Conservation (phyloP, 2,888 invertebrate species). For the Drosophila paracracens region DNA sequence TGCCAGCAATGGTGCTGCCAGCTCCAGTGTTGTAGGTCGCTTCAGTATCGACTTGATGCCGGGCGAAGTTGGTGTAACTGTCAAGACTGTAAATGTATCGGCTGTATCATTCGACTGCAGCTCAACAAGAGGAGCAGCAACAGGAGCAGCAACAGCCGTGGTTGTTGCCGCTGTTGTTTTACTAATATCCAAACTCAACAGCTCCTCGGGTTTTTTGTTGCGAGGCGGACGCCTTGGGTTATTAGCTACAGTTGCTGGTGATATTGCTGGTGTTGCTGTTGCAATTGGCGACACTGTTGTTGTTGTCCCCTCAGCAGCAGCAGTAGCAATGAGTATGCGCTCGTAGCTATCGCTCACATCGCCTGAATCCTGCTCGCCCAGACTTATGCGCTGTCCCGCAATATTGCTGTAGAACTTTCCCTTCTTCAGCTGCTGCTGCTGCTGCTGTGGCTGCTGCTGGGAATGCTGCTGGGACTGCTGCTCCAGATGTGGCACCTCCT, state of each 20-base stretch:
- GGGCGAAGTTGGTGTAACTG: slow-evolving; percentile 74
- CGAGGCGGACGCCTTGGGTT: slow-evolving; percentile 83
- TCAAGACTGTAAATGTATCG: slow-evolving; percentile 67
- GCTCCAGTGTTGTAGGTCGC: slow-evolving; percentile 85
- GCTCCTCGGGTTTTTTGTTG: slow-evolving; percentile 67
- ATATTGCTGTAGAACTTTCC: slow-evolving; percentile 86
- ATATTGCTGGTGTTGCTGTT: slow-evolving; percentile 15
- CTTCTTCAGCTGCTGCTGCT: slow-evolving; percentile 40
- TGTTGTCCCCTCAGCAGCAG: slow-evolving; percentile 7
- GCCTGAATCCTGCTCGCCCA: slow-evolving; percentile 84
- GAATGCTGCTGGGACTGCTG: slow-evolving; percentile 29
- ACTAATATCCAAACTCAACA: slow-evolving; percentile 18
- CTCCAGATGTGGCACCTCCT: slow-evolving; percentile 30
- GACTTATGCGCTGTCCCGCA: slow-evolving; percentile 89
- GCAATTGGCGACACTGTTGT: slow-evolving; percentile 4
- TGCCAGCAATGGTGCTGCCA: slow-evolving; percentile 66
- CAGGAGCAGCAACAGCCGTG: not conserved
- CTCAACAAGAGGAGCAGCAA: slow-evolving; percentile 20
- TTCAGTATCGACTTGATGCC: slow-evolving; percentile 88
- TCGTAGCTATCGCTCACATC: slow-evolving; percentile 85
- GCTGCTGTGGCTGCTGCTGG: not conserved
- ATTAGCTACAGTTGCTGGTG: slow-evolving; percentile 28
- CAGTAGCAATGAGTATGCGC: slow-evolving; percentile 74
- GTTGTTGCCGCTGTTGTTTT: not conserved
- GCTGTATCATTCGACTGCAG: slow-evolving; percentile 8